Percentiles rank a stretch among this genome's conserved stretches.
Conservation (phyloP, 92 coral and sea anemone genomes). For the Zoanthus solanderi region DNA sequence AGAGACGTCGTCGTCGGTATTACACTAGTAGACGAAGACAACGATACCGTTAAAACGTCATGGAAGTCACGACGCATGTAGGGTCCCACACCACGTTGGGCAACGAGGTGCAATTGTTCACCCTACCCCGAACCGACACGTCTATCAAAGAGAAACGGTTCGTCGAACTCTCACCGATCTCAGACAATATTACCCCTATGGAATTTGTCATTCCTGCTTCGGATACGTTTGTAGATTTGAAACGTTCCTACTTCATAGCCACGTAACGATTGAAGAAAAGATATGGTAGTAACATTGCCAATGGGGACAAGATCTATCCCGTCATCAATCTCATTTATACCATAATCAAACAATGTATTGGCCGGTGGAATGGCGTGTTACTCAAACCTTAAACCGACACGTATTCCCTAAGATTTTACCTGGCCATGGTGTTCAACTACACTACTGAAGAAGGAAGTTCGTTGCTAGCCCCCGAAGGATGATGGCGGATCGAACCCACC, state of each 20-base stretch:
- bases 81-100: slow-evolving; percentile 3
- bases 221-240: slow-evolving; percentile 16
- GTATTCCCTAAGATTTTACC: not conserved
- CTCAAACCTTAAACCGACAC: no score
- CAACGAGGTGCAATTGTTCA: not conserved
- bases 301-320: no score
- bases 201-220: not conserved
- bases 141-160: not conserved
- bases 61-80: not conserved
- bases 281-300: not conserved
- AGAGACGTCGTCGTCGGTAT: not conserved
- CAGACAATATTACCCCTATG: not conserved
- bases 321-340: no score
- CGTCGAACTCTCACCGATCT: no score
- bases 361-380: no score
- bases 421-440: not conserved
- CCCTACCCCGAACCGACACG: no score
- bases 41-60: not conserved
- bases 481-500: not conserved
- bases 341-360: no score
- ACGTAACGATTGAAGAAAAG: not conserved
- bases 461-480: not conserved
- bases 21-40: not conserved
- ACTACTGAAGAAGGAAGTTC: not conserved
- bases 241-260: slow-evolving; percentile 25